Evolutionary conservation across 2,113 vertebrate genomes (phyloP).

Genomic region (Otocyon megalotis): DNA sequence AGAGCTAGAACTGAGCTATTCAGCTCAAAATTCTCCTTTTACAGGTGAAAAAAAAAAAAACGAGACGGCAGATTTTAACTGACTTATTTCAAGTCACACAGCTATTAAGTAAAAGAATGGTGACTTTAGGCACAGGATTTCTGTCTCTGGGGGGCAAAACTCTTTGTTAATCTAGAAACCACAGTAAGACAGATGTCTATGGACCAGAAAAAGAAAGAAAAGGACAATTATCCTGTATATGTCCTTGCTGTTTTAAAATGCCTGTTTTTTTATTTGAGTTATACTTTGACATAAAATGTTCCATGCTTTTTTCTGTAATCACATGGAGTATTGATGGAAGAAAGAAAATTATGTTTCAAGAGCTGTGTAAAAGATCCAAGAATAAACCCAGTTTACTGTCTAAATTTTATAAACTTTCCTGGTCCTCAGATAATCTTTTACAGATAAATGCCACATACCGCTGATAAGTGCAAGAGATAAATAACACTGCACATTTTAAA

Average conservation of each 20-base stretch:
- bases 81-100: not conserved
- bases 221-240: not conserved
- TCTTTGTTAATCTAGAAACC: not conserved
- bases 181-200: not conserved
- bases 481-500: constrained; percentile 3
- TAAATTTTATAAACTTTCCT: constrained; percentile 48
- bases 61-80: not conserved
- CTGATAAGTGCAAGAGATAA: constrained; percentile 57
- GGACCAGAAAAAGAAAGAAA: not conserved
- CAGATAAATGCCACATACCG: not conserved
- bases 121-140: not conserved
- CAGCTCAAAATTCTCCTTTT: not conserved
- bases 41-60: not conserved
- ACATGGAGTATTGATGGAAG: not conserved
- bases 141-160: not conserved
- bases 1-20: not conserved
- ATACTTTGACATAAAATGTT: constrained; percentile 16
- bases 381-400: not conserved
- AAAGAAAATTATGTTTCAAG: not conserved
- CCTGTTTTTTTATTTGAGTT: constrained; percentile 7
- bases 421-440: constrained; percentile 29
- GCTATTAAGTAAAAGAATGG: not conserved
- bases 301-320: not conserved
- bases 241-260: not conserved
- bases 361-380: not conserved